Evolutionary conservation across 2,797 vertebrate genomes (phyloP).

Genomic region (Danio choprae): DNA sequence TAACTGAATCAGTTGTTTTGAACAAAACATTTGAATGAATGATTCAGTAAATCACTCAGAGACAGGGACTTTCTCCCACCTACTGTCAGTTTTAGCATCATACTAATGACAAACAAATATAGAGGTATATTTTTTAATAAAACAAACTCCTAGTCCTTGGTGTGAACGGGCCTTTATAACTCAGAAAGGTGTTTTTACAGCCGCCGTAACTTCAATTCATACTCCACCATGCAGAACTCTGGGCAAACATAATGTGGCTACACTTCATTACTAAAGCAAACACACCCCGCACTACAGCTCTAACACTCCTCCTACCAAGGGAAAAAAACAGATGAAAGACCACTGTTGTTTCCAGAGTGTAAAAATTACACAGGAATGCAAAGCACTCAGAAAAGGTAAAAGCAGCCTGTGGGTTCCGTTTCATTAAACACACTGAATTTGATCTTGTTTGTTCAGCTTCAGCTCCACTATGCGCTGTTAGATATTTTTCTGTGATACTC

Average conservation of each 20-base stretch:
- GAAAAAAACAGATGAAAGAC: slow-evolving; percentile 9
- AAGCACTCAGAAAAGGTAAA: neutral
- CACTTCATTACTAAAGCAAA: slow-evolving; percentile 43
- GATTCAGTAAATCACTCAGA: no score
- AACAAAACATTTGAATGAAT: no score
- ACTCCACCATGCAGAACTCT: slow-evolving; percentile 1
- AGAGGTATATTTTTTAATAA: no score
- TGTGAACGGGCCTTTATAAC: no score
- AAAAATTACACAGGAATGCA: slow-evolving; percentile 34
- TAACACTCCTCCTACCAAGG: slow-evolving; percentile 25
- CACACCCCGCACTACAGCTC: neutral
- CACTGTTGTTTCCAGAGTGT: slow-evolving; percentile 17
- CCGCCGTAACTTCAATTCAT: neutral
- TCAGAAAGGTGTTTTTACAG: slow-evolving; percentile 28
- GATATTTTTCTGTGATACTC: neutral
- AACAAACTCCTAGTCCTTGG: no score
- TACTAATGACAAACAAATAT: no score
- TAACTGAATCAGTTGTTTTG: no score
- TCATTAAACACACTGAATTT: slow-evolving; percentile 15
- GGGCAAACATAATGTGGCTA: slow-evolving; percentile 13
- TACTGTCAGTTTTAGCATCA: no score
- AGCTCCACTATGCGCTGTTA: neutral
- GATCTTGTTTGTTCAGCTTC: slow-evolving; percentile 6
- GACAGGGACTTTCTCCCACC: no score
- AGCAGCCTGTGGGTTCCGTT: neutral